Evolutionary conservation across 2,888 invertebrate species (phyloP), one percentile per base, ranked within the genome.

Genomic region (Phlogophora meticulosa): DNA sequence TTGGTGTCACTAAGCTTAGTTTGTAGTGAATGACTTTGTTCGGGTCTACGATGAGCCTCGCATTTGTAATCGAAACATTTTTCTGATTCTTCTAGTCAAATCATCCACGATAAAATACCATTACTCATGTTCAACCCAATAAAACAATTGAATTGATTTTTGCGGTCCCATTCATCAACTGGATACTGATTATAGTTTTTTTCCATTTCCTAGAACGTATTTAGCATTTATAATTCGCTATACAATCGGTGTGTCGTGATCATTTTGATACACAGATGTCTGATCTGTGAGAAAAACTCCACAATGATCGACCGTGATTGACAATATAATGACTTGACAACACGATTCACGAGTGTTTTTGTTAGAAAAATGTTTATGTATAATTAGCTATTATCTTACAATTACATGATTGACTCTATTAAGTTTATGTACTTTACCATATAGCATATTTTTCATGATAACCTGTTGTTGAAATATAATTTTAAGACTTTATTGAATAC

Each of bases 271-370:
- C 36, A 20, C 17, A 42, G 63, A 38, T 40, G 43, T 46, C 42
- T 11, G 40, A 17, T 43, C 24, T 53, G 78, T 75, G 75, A 49
- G 76, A 60, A 76, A 51, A 51, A 43, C 9, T 53, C 32, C 17
- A 64, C 58, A 57, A 78, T 52, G 43, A 32, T 51, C 22, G 42
- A 28, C 52, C 42, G 24, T 61, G 57, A 61, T 53, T 64, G 77
- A 48, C 28, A 62, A 59, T 22, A 46, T 51, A 63, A 62, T 53
- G 48, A 53, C 55, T 42, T 53, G 58, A 63, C 40, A 78, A 61
- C 48, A 74, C 45, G 75, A 78, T 61, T 46, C 38, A 20, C 22
- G 36, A 15, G 32, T 49, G 53, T 61, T 75, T 78, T 74, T 64
- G n/a, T 52, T 4, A 5, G 15, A 40, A 0, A n/a, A 49, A 40